These are phyloP conservation scores for Nothobranchius furzeri DNA, from an alignment of 2,113 vertebrate species.

Conservation along the genomic window DNA sequence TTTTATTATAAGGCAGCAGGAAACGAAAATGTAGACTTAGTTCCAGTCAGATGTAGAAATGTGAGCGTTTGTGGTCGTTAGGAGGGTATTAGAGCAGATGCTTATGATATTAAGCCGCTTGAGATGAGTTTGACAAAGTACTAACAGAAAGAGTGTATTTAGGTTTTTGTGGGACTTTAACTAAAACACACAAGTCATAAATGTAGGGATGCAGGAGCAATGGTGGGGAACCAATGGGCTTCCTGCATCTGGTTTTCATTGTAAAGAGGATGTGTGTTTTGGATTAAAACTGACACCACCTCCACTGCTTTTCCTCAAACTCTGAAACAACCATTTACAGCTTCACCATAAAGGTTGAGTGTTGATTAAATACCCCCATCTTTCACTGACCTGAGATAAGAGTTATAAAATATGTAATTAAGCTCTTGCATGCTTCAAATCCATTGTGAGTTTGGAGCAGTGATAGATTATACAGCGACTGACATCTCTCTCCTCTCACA, in stretches of 20 bases:
- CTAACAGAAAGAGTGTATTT: conserved; percentile 58
- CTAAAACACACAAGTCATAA: conserved; percentile 72
- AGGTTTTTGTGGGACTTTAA: conserved; percentile 66
- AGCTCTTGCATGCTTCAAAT: conserved; percentile 44
- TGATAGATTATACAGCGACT: conserved; percentile 69
- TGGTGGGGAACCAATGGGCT: conserved; percentile 68
- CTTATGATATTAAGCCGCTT: conserved; percentile 56
- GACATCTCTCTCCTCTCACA: conserved; percentile 55
- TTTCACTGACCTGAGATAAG: conserved; percentile 44
- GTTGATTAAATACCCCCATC: conserved; percentile 49
- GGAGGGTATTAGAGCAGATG: conserved; percentile 60
- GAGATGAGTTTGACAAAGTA: conserved; percentile 41
- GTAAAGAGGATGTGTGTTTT: conserved; percentile 76
- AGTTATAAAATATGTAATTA: conserved; percentile 64
- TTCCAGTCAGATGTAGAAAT: conserved; percentile 28
- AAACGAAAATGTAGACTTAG: conserved; percentile 4
- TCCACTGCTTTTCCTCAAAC: conserved; percentile 72
- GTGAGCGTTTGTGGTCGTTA: conserved; percentile 47
- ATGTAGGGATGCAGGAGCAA: conserved; percentile 65
- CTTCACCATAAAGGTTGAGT: conserved; percentile 44
- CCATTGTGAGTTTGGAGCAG: conserved; percentile 26
- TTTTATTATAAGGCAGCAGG: conserved; percentile 16
- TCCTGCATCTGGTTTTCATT: conserved; percentile 77
- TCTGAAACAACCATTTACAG: conserved; percentile 52
- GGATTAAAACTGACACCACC: conserved; percentile 73